Evolutionary conservation across 2,113 vertebrate species (phyloP), one percentile per base, ranked within the genome.

Genomic region (Cathartes aura): DNA sequence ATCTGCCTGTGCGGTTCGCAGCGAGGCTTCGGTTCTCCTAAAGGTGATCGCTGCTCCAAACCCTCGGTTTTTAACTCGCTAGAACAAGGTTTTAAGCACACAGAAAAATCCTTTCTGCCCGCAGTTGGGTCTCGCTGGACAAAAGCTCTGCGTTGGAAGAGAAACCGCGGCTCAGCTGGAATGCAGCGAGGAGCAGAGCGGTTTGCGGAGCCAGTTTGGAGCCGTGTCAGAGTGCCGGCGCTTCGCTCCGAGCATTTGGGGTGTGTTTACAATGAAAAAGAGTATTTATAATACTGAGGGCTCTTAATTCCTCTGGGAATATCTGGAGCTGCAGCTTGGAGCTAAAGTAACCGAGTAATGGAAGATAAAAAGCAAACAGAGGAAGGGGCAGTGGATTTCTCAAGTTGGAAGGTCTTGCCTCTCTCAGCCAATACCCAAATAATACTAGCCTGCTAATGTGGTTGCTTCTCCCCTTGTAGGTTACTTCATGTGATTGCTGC

Each of bases 271-370:
- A 93, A 62, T 84, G 90, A 90, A 60, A 74, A 86, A 71, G 90
- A 95, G 56, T 96, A 97, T 97, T 97, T 97, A 95, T 96, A 96
- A 97, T 93, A 80, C 93, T 8, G 18, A 92, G 89, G 93, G 93
- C 93, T 96, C 93, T 94, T 95, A 89, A 91, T 96, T 91, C 97
- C 93, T 89, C 70, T 64, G 93, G 71, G 97, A 89, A 78, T 89
- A 75, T 79, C 73, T 93, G 93, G 89, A 94, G 91, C 83, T 21
- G 0, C 70, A 72, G 89, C 87, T 95, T 40, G 43, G 78, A 87
- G 68, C 89, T 87, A 11, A 74, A 95, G 91, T 26, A 63, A 38
- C 73, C 1, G 2, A 50, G 81, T 53, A 58, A 85, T 84, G 83
- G 94, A 89, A 96, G 94, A 94, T 58, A 63, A 92, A 92, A 92